Evolutionary conservation across 2,113 vertebrate species (phyloP), one percentile per base, ranked within the genome.

Genomic region (Oryzias woworae): DNA sequence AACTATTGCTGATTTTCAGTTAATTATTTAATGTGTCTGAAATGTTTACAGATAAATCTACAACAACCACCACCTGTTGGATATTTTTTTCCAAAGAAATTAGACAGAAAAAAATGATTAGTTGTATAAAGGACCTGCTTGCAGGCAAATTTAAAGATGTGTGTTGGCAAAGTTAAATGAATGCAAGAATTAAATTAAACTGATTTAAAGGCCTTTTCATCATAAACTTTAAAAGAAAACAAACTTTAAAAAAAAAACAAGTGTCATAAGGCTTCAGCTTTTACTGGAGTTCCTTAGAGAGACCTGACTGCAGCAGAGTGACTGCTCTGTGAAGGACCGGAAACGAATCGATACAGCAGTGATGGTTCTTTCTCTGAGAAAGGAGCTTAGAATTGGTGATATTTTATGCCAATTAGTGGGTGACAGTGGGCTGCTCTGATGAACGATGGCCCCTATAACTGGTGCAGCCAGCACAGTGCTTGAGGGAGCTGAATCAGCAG

Each of bases 391-490:
- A 85, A 87, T 86, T 83, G 88, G 87, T 82, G 87, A 93, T 92
- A 92, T 92, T 91, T 92, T 92, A 92, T 90, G 86, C 89, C 91
- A 92, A 92, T 92, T 92, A 92, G 87, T 52, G 78, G 68, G 60
- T 89, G 91, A 92, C 86, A 90, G 85, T 69, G 71, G 75, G 78
- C 80, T 76, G 73, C 80, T 69, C 78, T 77, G 78, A 87, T 92
- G 90, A 92, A 84, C 71, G 89, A 92, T 91, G 88, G 86, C 70
- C 78, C 79, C 60, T 57, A 66, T 68, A 89, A 80, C 77, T 75
- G 58, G 69, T 63, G 81, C 48, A 80, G 7, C 72, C 66, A 80
- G 70, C 73, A 61, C 83, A 77, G 86, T 80, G 86, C 92, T 92
- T 74, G 62, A 86, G 89, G 86, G 84, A 88, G 81, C 78, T 84